Percentiles rank a stretch among this genome's conserved stretches.
Evolutionary conservation across 1,140 invertebrate species (phyloP).

Genomic region (Apis mellifera): DNA sequence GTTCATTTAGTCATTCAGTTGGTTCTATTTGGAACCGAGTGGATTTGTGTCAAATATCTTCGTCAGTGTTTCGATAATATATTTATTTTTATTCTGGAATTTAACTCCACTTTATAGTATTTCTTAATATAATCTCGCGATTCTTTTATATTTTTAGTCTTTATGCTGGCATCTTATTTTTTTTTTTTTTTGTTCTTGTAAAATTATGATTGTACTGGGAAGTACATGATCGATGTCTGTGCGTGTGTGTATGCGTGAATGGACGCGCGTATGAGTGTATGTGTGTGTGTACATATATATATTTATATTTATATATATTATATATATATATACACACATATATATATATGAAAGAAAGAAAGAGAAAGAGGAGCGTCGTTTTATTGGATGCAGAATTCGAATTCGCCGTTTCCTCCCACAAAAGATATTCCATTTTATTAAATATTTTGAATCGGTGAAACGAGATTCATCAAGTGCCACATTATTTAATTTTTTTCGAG

Average conservation of each 20-base stretch:
- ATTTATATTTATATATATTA: no score
- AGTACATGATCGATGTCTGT: not conserved
- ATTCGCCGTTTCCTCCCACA: not conserved
- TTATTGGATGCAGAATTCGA: conserved; percentile 7
- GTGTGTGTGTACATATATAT: no score
- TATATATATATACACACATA: no score
- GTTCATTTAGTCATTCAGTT: conserved; percentile 8
- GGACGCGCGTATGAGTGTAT: no score
- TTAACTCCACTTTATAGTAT: conserved; percentile 42
- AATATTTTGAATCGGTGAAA: conserved; percentile 21
- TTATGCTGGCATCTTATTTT: not conserved
- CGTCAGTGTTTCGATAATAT: conserved; percentile 31
- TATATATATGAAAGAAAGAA: not conserved
- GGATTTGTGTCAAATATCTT: not conserved
- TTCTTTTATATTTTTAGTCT: not conserved
- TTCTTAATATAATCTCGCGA: conserved; percentile 12
- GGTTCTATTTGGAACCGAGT: not conserved
- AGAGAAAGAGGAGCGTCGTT: not conserved
- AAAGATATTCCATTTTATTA: conserved; percentile 14
- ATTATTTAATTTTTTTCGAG: conserved; percentile 45
- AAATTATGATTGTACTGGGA: no score
- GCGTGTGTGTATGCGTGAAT: not conserved
- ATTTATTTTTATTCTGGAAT: conserved; percentile 50
- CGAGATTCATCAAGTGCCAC: conserved; percentile 37
- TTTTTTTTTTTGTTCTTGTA: not conserved